Percentiles rank a stretch among this genome's conserved stretches.
Evolutionary conservation across 1,140 invertebrate species (phyloP).

Genomic region (fruit fly (Drosophila melanogaster)): Release_6_plus_ISO1_MT NT_033779.5:12847001-12847500

Average conservation of each 20-base stretch:
- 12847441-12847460: conserved; percentile 21
- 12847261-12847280: conserved; percentile 35
- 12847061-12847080: conserved; percentile 24
- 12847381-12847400: conserved; percentile 17
- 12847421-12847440: background rate
- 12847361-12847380: conserved; percentile 76
- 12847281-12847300: conserved; percentile 82
- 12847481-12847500: conserved; percentile 83
- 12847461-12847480: conserved; percentile 70
- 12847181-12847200: conserved; percentile 18
- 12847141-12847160: conserved; percentile 81
- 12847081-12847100: conserved; percentile 46
- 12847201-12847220: background rate
- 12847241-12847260: conserved; percentile 15
- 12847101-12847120: conserved; percentile 79
- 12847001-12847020: background rate
- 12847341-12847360: conserved; percentile 83
- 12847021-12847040: background rate
- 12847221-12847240: background rate
- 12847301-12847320: conserved; percentile 83
- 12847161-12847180: conserved; percentile 58
- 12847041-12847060: conserved; percentile 3
- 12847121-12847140: conserved; percentile 78
- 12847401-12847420: conserved; percentile 1
- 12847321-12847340: conserved; percentile 83